Conservation (phyloP, 1,140 invertebrate genomes). For the Saccostrea cuccullata region DNA sequence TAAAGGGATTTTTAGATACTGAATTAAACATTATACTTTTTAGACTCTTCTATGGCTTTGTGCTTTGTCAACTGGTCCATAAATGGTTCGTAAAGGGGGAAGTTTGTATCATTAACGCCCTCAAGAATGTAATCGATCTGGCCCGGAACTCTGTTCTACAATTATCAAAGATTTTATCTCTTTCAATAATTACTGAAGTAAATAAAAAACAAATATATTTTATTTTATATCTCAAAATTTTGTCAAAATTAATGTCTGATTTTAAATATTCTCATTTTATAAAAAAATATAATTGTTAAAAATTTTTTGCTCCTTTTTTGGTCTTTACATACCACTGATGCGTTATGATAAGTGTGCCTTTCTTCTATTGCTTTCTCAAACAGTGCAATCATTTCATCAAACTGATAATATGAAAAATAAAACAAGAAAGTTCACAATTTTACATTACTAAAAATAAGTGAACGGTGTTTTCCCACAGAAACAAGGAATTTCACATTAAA, state of each 20-base stretch:
- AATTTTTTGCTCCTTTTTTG: no score
- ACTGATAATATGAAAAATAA: constrained; percentile 55
- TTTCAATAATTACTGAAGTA: background rate
- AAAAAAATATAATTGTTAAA: no score
- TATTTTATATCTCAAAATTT: no score
- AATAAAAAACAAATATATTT: no score
- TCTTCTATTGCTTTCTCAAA: constrained; percentile 52
- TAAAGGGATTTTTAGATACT: no score
- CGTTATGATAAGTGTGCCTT: constrained; percentile 58
- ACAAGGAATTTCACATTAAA: no score
- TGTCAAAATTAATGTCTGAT: no score
- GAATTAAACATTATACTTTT: background rate
- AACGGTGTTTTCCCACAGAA: no score
- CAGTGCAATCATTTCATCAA: constrained; percentile 61
- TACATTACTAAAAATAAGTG: no score
- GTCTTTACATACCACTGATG: constrained; percentile 60
- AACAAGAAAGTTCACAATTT: background rate
- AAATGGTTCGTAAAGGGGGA: background rate
- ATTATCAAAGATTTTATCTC: background rate
- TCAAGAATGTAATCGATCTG: constrained; percentile 58
- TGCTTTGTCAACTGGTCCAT: background rate
- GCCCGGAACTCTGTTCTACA: constrained; percentile 54
- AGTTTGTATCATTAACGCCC: background rate
- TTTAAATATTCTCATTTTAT: no score
- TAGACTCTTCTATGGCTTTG: background rate